phyloP scores from a whole-genome alignment of 2,113 vertebrate genomes.

The Euleptes europaea region DNA sequence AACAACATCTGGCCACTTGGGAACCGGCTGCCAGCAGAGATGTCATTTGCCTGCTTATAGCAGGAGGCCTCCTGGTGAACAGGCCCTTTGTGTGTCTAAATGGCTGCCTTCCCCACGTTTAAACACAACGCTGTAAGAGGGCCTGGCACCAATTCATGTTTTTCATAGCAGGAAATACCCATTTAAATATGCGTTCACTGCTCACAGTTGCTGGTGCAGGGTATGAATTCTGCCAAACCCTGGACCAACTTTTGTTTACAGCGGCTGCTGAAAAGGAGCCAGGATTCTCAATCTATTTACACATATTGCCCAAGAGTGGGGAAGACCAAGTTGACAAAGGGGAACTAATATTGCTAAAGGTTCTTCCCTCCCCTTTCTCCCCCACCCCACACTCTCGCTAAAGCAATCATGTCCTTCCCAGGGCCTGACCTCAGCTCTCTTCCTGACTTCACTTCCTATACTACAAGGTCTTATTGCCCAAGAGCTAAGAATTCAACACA shows the following conservation, averaged over 20 bases:
- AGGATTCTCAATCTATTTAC: neutral
- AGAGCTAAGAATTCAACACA: neutral
- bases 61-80: no score
- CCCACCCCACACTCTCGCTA: neutral
- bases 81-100: neutral
- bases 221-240: neutral
- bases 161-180: neutral
- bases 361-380: neutral
- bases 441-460: neutral
- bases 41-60: no score
- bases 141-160: neutral
- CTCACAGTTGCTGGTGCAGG: neutral
- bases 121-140: no score
- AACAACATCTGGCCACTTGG: no score
- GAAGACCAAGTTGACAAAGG: neutral
- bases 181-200: neutral
- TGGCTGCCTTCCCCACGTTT: no score
- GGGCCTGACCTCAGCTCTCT: neutral
- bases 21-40: no score
- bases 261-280: neutral
- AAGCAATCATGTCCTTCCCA: neutral
- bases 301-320: neutral
- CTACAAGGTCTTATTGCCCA: neutral
- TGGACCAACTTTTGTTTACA: neutral
- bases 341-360: neutral